Conservation (phyloP, 2,888 invertebrate species). For the Subacronicta megacephala region DNA sequence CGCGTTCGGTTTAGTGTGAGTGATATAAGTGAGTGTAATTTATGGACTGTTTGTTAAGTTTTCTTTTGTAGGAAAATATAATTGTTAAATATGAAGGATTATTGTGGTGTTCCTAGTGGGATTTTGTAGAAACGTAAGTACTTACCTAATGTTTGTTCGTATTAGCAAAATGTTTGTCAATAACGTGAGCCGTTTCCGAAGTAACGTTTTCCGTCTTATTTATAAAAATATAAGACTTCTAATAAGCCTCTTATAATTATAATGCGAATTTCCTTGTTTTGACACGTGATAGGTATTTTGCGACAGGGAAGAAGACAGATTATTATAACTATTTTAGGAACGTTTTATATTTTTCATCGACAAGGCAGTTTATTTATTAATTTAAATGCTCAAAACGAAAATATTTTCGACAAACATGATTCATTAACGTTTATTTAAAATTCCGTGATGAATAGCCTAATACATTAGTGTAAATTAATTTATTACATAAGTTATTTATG, state of each 20-base stretch:
- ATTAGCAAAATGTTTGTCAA: neutral
- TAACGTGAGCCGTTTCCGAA: neutral
- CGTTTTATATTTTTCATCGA: no score
- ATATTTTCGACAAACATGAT: slow-evolving; percentile 16
- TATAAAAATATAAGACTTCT: no score
- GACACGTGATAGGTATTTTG: no score
- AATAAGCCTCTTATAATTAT: no score
- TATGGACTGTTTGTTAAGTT: slow-evolving; percentile 44
- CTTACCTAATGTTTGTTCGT: slow-evolving; percentile 2
- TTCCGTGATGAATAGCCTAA: slow-evolving; percentile 3
- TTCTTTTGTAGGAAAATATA: slow-evolving; percentile 18
- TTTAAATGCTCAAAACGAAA: slow-evolving; percentile 3
- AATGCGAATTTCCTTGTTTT: no score
- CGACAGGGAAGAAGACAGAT: no score
- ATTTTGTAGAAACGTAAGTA: slow-evolving; percentile 53
- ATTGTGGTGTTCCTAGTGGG: slow-evolving; percentile 42
- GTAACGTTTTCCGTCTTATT: no score
- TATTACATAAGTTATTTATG: slow-evolving; percentile 23
- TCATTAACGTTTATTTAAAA: slow-evolving; percentile 14
- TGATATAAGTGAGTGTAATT: slow-evolving; percentile 53
- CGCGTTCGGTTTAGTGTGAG: slow-evolving; percentile 51
- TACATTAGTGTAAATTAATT: slow-evolving; percentile 37
- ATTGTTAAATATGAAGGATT: slow-evolving; percentile 54
- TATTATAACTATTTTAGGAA: no score
- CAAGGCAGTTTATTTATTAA: no score